Conservation (phyloP, 2,113 vertebrate genomes). For the Alligator sinensis region DNA sequence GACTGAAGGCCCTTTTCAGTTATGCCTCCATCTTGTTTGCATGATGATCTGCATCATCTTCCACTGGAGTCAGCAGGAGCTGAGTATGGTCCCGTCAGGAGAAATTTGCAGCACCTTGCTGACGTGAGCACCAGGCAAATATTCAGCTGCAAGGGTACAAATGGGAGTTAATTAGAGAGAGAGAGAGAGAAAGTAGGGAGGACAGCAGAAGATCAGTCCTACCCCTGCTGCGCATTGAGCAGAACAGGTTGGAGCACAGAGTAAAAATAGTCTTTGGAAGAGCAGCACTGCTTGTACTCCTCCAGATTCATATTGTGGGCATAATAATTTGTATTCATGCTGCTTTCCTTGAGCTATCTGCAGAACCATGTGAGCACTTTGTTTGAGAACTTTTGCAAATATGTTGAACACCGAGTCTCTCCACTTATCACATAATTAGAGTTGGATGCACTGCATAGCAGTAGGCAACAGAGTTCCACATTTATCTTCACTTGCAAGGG, state of each 20-base stretch:
- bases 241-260: not conserved
- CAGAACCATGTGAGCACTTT: slow-evolving; percentile 46
- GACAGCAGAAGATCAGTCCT: no score
- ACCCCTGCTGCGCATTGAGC: not conserved
- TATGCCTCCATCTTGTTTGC: not conserved
- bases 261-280: not conserved
- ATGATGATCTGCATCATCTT: not conserved
- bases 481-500: slow-evolving; percentile 47
- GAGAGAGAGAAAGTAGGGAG: not conserved
- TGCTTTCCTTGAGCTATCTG: slow-evolving; percentile 48
- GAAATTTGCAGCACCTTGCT: not conserved
- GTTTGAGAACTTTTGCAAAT: slow-evolving; percentile 58
- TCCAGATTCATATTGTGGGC: slow-evolving; percentile 37
- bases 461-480: not conserved
- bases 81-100: not conserved
- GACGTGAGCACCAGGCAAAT: not conserved
- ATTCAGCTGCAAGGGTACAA: not conserved
- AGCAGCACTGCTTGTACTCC: not conserved
- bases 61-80: not conserved
- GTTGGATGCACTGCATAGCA: slow-evolving; percentile 7
- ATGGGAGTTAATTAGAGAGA: not conserved
- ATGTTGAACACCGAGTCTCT: slow-evolving; percentile 21
- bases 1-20: not conserved
- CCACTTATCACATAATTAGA: slow-evolving; percentile 56
- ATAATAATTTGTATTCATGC: slow-evolving; percentile 54